Evolutionary conservation across 2,888 invertebrate genomes (phyloP).

Genomic region (Platycnemis pennipes): DNA sequence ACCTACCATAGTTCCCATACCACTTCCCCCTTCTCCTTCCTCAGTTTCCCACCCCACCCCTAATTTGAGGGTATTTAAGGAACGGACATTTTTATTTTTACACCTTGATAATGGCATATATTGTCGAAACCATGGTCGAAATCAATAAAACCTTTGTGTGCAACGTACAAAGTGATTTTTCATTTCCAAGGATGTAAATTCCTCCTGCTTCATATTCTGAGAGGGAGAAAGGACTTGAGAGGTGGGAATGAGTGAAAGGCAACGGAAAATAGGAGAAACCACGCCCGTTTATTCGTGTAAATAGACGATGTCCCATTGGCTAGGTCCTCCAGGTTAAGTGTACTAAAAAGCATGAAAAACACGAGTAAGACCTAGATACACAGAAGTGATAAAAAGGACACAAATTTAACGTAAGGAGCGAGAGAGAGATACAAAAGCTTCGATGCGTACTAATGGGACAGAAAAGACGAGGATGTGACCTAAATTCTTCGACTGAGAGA

Average conservation of each 20-base stretch:
- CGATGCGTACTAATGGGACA: not conserved
- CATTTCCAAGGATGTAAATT: not conserved
- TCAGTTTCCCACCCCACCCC: no score
- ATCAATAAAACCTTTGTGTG: no score
- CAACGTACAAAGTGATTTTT: no score
- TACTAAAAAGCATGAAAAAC: constrained; percentile 28
- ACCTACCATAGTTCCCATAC: no score
- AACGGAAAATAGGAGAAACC: not conserved
- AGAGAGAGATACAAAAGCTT: not conserved
- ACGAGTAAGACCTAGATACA: not conserved
- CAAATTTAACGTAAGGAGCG: not conserved
- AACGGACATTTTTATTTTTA: no score
- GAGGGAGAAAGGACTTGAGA: not conserved
- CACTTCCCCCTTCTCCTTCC: no score
- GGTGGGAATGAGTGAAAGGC: not conserved
- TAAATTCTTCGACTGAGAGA: not conserved
- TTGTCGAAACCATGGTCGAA: no score
- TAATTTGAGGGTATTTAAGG: no score
- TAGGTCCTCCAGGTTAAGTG: not conserved
- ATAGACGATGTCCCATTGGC: not conserved
- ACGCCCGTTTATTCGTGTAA: not conserved
- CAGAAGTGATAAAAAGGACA: not conserved
- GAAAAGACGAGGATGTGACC: not conserved
- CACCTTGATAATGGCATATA: no score
- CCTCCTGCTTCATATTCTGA: not conserved